Evolutionary conservation across 2,888 invertebrate genomes (phyloP), one percentile per base, ranked within the genome.

Genomic region (Allygus modestus): DNA sequence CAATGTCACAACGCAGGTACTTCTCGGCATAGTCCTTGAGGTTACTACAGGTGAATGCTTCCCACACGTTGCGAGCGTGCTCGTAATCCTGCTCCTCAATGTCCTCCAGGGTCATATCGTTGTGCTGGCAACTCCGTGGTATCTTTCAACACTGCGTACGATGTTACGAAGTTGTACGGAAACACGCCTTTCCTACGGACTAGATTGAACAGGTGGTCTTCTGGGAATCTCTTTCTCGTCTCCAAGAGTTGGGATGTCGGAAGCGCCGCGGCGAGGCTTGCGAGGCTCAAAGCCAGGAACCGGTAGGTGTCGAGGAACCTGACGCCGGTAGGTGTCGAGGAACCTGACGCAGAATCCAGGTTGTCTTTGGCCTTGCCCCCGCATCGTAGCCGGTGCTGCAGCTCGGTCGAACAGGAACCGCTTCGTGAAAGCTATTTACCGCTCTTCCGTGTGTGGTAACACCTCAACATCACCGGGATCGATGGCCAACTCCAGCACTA

Each of bases 1-100:
- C 83, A 0, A 90, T 88, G 86, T 90, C 90, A 0, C 88, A 88
- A 86, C 89, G 89, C 31, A 90, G 51, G 85, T 90, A 90, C 1
- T 90, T 26, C 46, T 89, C 88, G 0, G 88, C 86, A 84, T 90
- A 90, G 77, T 89, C 89, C 0, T 88, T 88, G 28, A 90, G 84
- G 31, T 84, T 89, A 37, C 87, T 77, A 37, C 88, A 87, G 0
- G 87, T 46, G 81, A 90, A 90, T 26, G 54, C 81, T 0, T 85
- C 17, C 89, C 90, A 90, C 0, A 90, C 88, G 5, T 85, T 86
- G 46, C 86, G 37, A 1, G 90, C 90, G 87, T 89, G 89, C 15
- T 85, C 71, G 85, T 90, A 90, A 81, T 89, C 88, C 15, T 81
- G 83, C 5, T 87, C 83, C 37, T 84, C 85, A 43, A 88, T 87